Percentiles rank a stretch among this genome's conserved stretches.
phyloP scores from a whole-genome alignment of 2,113 vertebrate genomes.

The Guaruba guarouba region DNA sequence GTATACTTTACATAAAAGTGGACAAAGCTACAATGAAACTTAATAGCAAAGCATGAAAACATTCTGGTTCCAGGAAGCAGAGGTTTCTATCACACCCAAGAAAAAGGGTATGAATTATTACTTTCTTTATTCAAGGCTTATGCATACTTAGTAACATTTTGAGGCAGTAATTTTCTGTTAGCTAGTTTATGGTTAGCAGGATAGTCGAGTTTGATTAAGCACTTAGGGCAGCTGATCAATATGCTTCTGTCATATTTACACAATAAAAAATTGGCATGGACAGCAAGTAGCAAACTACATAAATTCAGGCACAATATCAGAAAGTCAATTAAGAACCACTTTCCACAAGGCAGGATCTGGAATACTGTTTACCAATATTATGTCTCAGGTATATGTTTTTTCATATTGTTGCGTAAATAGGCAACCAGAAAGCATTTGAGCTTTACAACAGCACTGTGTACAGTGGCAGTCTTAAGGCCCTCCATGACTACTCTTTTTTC shows the following conservation, averaged over 20 bases:
- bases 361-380: background rate
- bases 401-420: background rate
- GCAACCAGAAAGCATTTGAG: background rate
- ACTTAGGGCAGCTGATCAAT: conserved; percentile 69
- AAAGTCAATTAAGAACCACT: conserved; percentile 49
- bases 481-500: background rate
- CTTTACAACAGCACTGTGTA: background rate
- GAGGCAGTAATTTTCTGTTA: conserved; percentile 33
- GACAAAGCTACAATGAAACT: conserved; percentile 80
- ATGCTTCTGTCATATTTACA: conserved; percentile 72
- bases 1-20: conserved; percentile 86
- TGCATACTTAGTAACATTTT: conserved; percentile 30
- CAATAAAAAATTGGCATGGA: conserved; percentile 57
- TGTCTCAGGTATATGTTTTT: background rate
- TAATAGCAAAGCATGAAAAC: conserved; percentile 73
- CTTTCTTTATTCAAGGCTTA: conserved; percentile 51
- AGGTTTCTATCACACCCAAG: conserved; percentile 3
- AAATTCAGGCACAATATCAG: conserved; percentile 52
- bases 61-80: conserved; percentile 27
- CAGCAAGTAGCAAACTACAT: conserved; percentile 32
- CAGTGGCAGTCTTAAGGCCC: background rate
- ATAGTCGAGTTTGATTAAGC: conserved; percentile 77
- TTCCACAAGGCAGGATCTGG: conserved; percentile 6
- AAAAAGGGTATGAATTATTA: conserved; percentile 46
- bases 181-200: conserved; percentile 51